phyloP scores from a whole-genome alignment of 2,888 invertebrate genomes.

The Marronus borbonicus region DNA sequence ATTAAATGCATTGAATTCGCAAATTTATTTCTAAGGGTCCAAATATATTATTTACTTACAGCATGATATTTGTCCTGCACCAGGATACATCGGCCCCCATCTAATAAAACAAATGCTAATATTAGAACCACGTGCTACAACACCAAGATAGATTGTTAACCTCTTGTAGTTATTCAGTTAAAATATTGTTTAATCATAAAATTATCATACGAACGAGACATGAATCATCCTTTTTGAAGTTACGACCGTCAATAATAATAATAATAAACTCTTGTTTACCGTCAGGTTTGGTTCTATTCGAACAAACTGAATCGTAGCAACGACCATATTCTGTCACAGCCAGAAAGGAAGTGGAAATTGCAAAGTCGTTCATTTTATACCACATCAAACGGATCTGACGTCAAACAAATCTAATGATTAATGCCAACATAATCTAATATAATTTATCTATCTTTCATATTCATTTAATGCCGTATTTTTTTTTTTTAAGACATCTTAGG shows the following conservation, averaged over 20 bases:
- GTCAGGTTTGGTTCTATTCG: background rate
- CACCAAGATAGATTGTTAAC: background rate
- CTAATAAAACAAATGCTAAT: background rate
- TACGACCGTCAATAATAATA: background rate
- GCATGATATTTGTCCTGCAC: too few relatives aligned
- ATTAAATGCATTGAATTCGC: too few relatives aligned
- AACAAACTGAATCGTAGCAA: background rate
- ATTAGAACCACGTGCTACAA: background rate
- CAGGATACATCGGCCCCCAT: background rate
- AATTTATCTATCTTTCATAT: too few relatives aligned
- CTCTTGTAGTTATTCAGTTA: background rate
- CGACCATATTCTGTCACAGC: background rate
- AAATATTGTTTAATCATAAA: background rate
- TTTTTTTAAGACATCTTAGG: too few relatives aligned
- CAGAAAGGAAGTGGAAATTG: too few relatives aligned
- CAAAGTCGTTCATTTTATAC: too few relatives aligned
- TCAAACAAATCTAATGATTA: too few relatives aligned
- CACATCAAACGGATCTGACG: too few relatives aligned
- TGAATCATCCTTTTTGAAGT: background rate
- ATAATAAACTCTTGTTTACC: background rate
- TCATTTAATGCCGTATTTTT: too few relatives aligned
- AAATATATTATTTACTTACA: background rate
- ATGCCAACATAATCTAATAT: too few relatives aligned
- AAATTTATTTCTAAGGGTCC: background rate
- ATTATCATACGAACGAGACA: conserved; percentile 21